phyloP scores from a whole-genome alignment of 1,140 invertebrate genomes.

The Ceratosolen solmsi region DNA sequence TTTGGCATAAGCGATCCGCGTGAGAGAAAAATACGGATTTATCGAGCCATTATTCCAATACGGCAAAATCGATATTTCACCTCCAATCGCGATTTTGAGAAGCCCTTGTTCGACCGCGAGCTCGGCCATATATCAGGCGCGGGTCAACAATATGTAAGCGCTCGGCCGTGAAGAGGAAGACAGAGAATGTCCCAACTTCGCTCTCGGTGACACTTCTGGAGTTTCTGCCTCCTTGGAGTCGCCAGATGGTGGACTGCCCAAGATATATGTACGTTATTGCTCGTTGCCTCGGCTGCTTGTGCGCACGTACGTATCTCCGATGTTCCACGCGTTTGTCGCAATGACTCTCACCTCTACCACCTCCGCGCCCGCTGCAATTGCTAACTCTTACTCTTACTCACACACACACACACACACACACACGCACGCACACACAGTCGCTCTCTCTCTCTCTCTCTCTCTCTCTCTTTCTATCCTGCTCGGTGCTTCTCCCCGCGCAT shows the following conservation, averaged over 20 bases:
- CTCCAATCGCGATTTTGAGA: constrained; percentile 59
- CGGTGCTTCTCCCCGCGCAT: no score
- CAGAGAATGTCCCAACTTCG: constrained; percentile 63
- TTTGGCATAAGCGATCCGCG: constrained; percentile 31
- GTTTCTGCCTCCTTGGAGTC: constrained; percentile 68
- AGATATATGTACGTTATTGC: constrained; percentile 63
- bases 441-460: constrained; percentile 28
- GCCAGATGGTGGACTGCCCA: constrained; percentile 53
- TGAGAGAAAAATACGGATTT: constrained; percentile 43
- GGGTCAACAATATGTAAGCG: constrained; percentile 72
- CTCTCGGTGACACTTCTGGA: constrained; percentile 71
- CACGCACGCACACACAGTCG: neutral
- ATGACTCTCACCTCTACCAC: no score
- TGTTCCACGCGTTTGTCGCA: no score
- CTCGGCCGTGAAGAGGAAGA: constrained; percentile 49
- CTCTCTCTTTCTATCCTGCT: neutral
- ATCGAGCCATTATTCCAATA: constrained; percentile 47
- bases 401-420: no score
- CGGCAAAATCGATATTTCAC: constrained; percentile 51
- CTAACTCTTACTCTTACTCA: neutral
- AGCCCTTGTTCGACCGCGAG: constrained; percentile 60
- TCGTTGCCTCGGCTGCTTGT: constrained; percentile 41
- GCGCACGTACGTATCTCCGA: no score
- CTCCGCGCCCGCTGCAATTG: constrained; percentile 18
- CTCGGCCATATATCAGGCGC: constrained; percentile 67